Conservation (phyloP, 2,888 invertebrate species). For the Papilio demoleus region DNA sequence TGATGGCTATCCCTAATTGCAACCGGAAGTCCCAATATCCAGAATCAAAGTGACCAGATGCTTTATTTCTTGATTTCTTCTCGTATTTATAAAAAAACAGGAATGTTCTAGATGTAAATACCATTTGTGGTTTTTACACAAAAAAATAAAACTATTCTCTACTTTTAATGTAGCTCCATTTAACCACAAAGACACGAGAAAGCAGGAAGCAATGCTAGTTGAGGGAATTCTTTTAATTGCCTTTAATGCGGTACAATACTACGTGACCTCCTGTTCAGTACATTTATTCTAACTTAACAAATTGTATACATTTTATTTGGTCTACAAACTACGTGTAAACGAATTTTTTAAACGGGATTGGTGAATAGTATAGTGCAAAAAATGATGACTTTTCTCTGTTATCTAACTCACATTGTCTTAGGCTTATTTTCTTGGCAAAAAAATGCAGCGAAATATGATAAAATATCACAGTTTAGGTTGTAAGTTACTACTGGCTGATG, state of each 20-base stretch:
- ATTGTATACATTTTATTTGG: conserved; percentile 9
- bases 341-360: neutral
- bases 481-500: too few species aligned
- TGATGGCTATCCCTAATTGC: too few species aligned
- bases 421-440: too few species aligned
- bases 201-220: neutral
- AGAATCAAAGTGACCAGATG: too few species aligned
- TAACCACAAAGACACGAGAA: neutral
- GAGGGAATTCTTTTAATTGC: conserved; percentile 9
- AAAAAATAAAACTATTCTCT: neutral
- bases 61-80: too few species aligned
- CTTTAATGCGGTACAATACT: conserved; percentile 7
- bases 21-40: too few species aligned
- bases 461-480: too few species aligned
- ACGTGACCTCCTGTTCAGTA: neutral
- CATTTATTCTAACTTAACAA: neutral
- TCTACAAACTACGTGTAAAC: conserved; percentile 1
- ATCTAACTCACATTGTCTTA: too few species aligned
- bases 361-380: neutral
- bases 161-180: neutral
- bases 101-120: neutral
- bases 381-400: too few species aligned
- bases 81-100: neutral
- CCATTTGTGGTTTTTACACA: neutral
- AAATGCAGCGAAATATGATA: too few species aligned